Evolutionary conservation across 1,140 invertebrate genomes (phyloP).

Genomic region (Lepidurus arcticus): DNA sequence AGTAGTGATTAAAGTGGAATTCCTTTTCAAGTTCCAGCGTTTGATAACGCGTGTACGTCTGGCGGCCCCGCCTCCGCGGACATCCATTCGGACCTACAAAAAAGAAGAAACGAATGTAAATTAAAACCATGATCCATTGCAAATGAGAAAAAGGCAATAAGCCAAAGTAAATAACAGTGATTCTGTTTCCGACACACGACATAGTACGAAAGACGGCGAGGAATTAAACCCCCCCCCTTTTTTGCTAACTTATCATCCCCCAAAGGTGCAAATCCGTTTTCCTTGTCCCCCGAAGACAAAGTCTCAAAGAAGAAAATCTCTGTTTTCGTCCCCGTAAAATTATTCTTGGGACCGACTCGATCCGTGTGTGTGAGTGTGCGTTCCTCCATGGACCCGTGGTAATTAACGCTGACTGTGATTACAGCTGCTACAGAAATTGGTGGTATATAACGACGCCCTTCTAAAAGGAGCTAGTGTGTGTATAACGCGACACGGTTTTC

Average conservation of each 20-base stretch:
- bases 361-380: background rate
- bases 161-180: no score
- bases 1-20: constrained; percentile 97
- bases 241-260: no score
- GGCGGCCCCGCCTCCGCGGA: constrained; percentile 82
- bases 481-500: background rate
- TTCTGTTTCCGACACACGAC: no score
- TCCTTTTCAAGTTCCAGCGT: constrained; percentile 94
- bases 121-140: background rate
- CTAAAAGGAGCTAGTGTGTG: constrained; percentile 3
- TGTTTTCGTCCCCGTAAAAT: background rate
- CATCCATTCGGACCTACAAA: constrained; percentile 90
- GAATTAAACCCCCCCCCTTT: no score
- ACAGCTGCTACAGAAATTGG: constrained; percentile 9
- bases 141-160: background rate
- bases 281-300: no score
- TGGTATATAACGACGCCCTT: background rate
- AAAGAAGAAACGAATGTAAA: background rate
- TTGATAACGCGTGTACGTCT: constrained; percentile 94
- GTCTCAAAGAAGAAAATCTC: background rate
- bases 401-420: constrained; percentile 15
- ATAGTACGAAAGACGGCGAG: no score
- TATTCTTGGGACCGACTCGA: background rate
- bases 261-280: no score
- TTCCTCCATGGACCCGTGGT: background rate